Base-by-base conservation (phyloP, 2,113 vertebrate species). In the Xenopus borealis region DNA sequence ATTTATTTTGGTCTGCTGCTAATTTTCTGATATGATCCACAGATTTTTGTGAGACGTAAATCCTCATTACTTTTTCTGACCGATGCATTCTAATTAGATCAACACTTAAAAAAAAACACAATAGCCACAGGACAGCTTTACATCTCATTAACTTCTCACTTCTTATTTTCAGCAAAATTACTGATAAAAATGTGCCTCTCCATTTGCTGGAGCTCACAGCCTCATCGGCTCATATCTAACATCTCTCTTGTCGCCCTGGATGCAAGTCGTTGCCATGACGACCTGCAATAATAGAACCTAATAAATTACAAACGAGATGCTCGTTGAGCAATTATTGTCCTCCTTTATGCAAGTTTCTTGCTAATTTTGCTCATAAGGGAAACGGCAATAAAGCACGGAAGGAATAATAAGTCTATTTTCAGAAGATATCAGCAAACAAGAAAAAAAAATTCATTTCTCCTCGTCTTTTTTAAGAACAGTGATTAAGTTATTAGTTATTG, bases 101-200 rank as follows among this genome's bases (percentile, higher is more conserved):
- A 89, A 91, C 89, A 91, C 85, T 92, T 90, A 19, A 86, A 79
- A 75, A 87, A 89, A 88, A 88, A 27, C 87, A 90, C 89, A 89
- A 91, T 91, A 91, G 89, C 89, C 91, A 91, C 89, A 89, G 92
- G 91, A 92, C 78, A 80, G 89, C 90, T 92, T 92, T 93, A 89
- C 90, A 93, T 92, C 92, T 92, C 92, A 94, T 93, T 94, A 93
- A 92, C 90, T 92, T 88, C 86, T 90, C 88, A 88, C 91, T 92
- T 91, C 90, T 92, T 93, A 93, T 93, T 92, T 94, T 89, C 88
- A 89, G 90, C 90, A 92, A 92, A 91, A 92, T 93, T 92, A 93
- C 92, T 91, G 91, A 93, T 92, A 92, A 93, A 92, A 90, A 86
- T 84, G 86, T 91, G 91, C 89, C 85, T 92, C 90, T 93, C 87